A percentile compares a stretch with the other conserved stretches of the same genome.
Conservation (phyloP, 2,797 vertebrate species). For the Eulemur albifrons region DNA sequence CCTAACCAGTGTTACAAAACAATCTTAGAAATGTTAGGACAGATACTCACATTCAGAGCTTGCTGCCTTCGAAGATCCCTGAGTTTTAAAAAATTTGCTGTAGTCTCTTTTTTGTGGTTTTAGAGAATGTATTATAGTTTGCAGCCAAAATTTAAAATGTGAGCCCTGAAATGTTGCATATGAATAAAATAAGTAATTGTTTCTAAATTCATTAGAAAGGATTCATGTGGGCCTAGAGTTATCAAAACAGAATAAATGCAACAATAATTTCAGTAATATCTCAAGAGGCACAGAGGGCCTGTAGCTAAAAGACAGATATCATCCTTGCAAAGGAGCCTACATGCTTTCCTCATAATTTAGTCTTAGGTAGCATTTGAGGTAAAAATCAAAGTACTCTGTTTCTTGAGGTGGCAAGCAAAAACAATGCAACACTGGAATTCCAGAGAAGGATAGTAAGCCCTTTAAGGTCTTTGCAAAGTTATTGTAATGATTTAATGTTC, state of each 20-base stretch:
- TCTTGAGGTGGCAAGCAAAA: background rate
- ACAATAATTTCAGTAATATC: conserved; percentile 8
- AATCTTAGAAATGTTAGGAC: background rate
- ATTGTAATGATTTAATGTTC: conserved; percentile 1
- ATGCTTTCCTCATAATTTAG: background rate
- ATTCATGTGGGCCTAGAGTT: background rate
- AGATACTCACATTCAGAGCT: background rate
- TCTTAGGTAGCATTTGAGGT: background rate
- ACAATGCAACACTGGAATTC: background rate
- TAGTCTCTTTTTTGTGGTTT: conserved; percentile 6
- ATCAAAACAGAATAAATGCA: conserved; percentile 40
- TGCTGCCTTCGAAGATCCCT: background rate
- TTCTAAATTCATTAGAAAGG: conserved; percentile 14
- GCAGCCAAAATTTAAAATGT: conserved; percentile 8
- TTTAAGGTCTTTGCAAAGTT: background rate
- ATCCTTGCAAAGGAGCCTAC: background rate
- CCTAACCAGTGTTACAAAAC: background rate
- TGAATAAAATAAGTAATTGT: conserved; percentile 20
- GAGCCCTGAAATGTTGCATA: background rate
- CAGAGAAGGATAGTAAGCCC: background rate
- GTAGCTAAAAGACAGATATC: background rate
- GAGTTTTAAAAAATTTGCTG: conserved; percentile 33
- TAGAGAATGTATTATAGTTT: conserved; percentile 15
- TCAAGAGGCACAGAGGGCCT: background rate
- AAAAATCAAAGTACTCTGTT: conserved; percentile 5